Conservation (phyloP, 2,113 vertebrate genomes). For the Urocitellus parryii region DNA sequence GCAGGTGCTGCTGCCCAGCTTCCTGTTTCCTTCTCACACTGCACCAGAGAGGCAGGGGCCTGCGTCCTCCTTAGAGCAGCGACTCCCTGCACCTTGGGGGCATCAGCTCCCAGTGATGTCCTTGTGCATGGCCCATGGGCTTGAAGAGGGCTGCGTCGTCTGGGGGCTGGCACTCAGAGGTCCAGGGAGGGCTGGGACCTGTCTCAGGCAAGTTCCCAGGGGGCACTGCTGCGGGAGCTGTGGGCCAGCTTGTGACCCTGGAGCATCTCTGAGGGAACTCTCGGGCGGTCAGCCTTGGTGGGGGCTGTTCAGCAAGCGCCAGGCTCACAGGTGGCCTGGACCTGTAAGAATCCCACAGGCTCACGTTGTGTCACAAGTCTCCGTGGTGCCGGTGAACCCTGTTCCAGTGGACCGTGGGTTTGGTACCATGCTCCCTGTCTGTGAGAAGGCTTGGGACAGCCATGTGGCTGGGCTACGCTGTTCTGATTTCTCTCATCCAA, state of each 20-base stretch:
- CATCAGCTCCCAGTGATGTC: too few species aligned
- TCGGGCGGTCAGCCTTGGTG: accelerated
- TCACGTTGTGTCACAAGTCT: accelerated
- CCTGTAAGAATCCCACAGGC: accelerated
- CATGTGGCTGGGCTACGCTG: neutral
- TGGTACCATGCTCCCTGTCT: neutral
- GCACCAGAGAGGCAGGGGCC: too few species aligned
- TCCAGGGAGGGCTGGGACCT: neutral
- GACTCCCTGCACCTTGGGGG: too few species aligned
- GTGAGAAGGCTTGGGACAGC: neutral
- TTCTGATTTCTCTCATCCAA: neutral
- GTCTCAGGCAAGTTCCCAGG: neutral
- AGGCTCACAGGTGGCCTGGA: accelerated
- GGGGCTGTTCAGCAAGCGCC: accelerated
- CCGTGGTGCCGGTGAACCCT: accelerated
- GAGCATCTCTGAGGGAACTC: accelerated
- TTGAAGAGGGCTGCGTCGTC: too few species aligned
- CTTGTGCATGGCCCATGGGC: too few species aligned
- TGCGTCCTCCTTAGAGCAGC: too few species aligned
- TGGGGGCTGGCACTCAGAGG: too few species aligned
- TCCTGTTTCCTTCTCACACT: too few species aligned
- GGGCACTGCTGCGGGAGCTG: neutral
- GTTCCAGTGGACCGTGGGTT: neutral
- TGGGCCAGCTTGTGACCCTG: accelerated
- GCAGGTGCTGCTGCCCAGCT: neutral